phyloP scores from a whole-genome alignment of 2,797 vertebrate species.

The Psittacula echo region DNA sequence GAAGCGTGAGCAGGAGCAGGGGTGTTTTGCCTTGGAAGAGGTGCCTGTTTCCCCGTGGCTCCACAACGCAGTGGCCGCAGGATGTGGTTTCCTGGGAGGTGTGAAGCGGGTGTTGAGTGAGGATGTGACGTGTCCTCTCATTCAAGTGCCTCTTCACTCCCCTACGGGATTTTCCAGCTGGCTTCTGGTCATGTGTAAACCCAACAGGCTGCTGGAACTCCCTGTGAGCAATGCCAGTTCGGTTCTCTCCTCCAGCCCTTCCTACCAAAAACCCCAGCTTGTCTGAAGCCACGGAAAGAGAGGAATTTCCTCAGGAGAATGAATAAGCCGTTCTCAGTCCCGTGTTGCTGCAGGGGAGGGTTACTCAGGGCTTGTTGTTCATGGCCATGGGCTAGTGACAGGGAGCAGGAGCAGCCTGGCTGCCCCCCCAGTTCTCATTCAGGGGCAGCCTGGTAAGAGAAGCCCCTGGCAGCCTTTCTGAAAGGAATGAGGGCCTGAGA shows the following conservation, averaged over 20 bases:
- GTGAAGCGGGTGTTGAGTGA: not conserved
- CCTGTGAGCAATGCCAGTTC: not conserved
- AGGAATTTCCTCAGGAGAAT: conserved; percentile 60
- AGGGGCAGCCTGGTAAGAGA: not conserved
- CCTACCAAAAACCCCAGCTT: conserved; percentile 53
- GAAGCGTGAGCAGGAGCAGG: not conserved
- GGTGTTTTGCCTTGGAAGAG: not conserved
- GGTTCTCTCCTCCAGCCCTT: not conserved
- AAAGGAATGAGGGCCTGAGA: not conserved
- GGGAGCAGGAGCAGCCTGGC: not conserved
- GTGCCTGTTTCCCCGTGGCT: not conserved
- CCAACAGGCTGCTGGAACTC: not conserved
- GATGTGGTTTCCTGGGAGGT: not conserved
- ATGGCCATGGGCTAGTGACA: not conserved
- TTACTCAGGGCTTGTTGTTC: not conserved
- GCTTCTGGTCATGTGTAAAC: conserved; percentile 42
- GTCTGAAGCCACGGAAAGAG: conserved; percentile 27
- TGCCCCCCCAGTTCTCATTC: not conserved
- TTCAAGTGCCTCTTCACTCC: conserved; percentile 27
- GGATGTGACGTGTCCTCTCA: conserved; percentile 9
- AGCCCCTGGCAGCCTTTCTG: not conserved
- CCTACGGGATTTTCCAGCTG: conserved; percentile 1
- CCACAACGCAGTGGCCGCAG: not conserved
- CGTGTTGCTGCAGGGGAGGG: not conserved
- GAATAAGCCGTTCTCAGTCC: conserved; percentile 47